Evolutionary conservation across 1,140 invertebrate genomes (phyloP).

Genomic region (Drosophila athabasca): DNA sequence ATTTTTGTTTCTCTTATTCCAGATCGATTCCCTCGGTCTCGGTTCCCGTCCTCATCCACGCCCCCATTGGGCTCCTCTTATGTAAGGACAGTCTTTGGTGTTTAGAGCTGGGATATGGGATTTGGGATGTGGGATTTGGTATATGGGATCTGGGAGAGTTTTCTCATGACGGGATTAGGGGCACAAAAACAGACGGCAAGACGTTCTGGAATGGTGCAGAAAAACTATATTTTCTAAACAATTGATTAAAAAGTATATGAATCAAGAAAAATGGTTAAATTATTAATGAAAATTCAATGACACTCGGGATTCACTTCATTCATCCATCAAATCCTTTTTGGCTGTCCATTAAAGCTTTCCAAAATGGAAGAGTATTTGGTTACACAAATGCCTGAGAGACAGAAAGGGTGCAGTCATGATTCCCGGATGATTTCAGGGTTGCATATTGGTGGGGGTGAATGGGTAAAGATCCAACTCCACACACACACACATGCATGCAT

Average conservation of each 20-base stretch:
- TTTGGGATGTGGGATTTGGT: too few relatives aligned
- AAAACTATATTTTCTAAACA: too few relatives aligned
- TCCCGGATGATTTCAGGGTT: not conserved
- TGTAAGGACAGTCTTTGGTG: constrained; percentile 32
- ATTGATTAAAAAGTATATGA: too few relatives aligned
- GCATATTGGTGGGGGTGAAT: constrained; percentile 5
- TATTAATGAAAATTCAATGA: too few relatives aligned
- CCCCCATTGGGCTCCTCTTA: constrained; percentile 19
- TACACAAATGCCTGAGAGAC: constrained; percentile 27
- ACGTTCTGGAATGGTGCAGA: too few relatives aligned
- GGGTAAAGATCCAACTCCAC: constrained; percentile 1
- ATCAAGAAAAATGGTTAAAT: too few relatives aligned
- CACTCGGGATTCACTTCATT: too few relatives aligned
- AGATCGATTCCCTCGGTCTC: constrained; percentile 20
- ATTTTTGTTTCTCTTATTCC: constrained; percentile 30
- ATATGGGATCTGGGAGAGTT: too few relatives aligned
- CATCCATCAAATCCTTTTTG: too few relatives aligned
- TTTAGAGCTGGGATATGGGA: not conserved
- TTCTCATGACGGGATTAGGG: too few relatives aligned
- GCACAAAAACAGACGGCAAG: too few relatives aligned
- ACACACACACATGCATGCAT: too few relatives aligned
- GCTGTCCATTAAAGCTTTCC: constrained; percentile 1
- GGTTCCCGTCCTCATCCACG: constrained; percentile 27
- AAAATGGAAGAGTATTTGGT: constrained; percentile 52
- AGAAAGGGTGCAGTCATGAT: not conserved